Evolutionary conservation across 2,888 invertebrate genomes (phyloP), one percentile per base, ranked within the genome.

Genomic region (Drosophila helvetica): DNA sequence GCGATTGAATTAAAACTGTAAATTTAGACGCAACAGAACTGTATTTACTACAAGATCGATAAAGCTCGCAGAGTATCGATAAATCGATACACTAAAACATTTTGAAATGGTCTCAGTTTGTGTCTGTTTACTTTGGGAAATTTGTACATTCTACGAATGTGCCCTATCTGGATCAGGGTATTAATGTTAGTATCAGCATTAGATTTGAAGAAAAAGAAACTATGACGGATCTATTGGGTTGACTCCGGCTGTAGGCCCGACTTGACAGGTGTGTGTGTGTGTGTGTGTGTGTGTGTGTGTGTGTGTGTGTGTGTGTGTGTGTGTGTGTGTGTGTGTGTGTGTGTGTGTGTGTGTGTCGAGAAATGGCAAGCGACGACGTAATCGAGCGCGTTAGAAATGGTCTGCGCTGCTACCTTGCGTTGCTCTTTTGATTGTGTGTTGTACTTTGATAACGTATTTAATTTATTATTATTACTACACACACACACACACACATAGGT

Each of bases 381-480:
- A 48, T 30, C 63, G 10, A 19, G 17, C 17, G 4, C 9, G 17
- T 10, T 45, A 51, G 51, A 64, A 63, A 33, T 48, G 57, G 50
- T 19, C 12, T 12, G 30, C 38, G 17, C 43, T 33, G 33, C 33
- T 33, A 30, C 18, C 58, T 18, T 45, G 18, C 17, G 17, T 12
- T 25, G 38, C 50, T 30, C 68, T 38, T 42, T 38, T 38, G 56
- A 57, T 65, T 53, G 65, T 46, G 74, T 58, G 57, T 48, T 25
- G 25, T 53, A 45, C 57, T 73, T 57, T 71, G 71, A 71, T 71
- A 71, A 71, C 57, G 56, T 71, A 71, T 71, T 71, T 71, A 73
- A 73, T 71, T 68, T 71, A 73, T 73, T 71, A 71, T 71, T 71
- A 71, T 73, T 65, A 73, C 64, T 53, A 27, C 42, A 45, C 51